Base-by-base conservation (phyloP, 2,113 vertebrate genomes). In the Nymphicus hollandicus region DNA sequence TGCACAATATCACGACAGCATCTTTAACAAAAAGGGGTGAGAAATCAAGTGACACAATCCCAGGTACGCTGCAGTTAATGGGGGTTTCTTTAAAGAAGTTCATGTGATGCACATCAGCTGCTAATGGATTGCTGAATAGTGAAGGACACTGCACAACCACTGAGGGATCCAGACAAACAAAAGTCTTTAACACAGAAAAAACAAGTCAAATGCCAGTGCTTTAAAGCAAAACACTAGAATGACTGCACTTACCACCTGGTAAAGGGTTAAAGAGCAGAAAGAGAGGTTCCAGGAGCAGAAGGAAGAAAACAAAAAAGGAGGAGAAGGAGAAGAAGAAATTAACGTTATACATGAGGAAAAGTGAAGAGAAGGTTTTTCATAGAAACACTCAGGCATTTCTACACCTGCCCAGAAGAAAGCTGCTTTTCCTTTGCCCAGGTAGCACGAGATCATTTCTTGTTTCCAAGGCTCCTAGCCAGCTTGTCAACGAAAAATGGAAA, bases 181-280 rank as follows among this genome's bases (percentile, higher is more conserved):
- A 88, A 72, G 7, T 16, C 55, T 19, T 79, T 25, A 65, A 95
- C 70, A 95, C 78, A 89, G 20, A 55, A 71, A 66, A 96, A 72
- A 35, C 19, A 94, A 82, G 79, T 35, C 61, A 95, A 95, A 95
- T 56, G 76, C 65, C 80, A 90, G 50, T 52, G 80, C 58, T 90
- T 70, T 56, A 78, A 91, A 91, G 85, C 58, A 92, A 97, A 95
- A 95, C 89, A 90, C 84, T 33, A 91, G 78, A 95, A 94, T 35
- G 81, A 92, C 95, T 95, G 88, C 97, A 98, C 98, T 98, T 98
- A 98, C 98, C 98, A 98, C 98, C 98, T 98, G 97, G 96, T 74
- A 97, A 96, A 96, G 94, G 93, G 79, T 96, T 95, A 97, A 96
- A 98, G 96, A 97, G 96, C 97, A 97, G 97, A 96, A 93, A 97